Percentiles rank a stretch among this genome's conserved stretches.
phyloP scores from a whole-genome alignment of 2,113 vertebrate species.

The Larimichthys polyactis region DNA sequence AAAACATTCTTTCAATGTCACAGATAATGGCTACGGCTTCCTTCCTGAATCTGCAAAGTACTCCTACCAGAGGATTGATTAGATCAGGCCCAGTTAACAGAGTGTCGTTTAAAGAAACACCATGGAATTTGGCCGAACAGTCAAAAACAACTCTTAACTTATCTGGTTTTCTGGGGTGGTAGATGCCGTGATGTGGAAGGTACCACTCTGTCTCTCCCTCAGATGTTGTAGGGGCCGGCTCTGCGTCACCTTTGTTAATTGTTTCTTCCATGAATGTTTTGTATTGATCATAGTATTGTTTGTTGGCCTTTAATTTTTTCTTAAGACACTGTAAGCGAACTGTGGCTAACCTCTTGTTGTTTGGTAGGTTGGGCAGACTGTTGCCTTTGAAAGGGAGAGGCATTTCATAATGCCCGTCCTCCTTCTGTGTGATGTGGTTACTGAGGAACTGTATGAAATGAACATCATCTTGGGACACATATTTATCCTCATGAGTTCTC shows the following conservation, averaged over 20 bases:
- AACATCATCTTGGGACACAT: background rate
- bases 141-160: constrained; percentile 24
- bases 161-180: background rate
- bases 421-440: background rate
- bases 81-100: constrained; percentile 12
- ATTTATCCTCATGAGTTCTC: background rate
- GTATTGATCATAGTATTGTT: background rate
- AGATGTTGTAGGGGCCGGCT: background rate
- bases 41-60: constrained; percentile 16
- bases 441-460: background rate
- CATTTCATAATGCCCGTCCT: too few relatives aligned
- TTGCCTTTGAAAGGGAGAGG: background rate
- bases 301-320: background rate
- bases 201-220: background rate
- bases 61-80: constrained; percentile 15
- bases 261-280: background rate
- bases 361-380: background rate
- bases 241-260: background rate
- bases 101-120: background rate
- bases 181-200: background rate
- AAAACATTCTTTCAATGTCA: background rate
- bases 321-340: background rate
- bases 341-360: background rate
- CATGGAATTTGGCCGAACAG: constrained; percentile 5
- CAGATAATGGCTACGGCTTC: background rate